These are phyloP conservation scores for Bombylius major DNA, from an alignment of 2,888 invertebrate species.

Conservation along the genomic window DNA sequence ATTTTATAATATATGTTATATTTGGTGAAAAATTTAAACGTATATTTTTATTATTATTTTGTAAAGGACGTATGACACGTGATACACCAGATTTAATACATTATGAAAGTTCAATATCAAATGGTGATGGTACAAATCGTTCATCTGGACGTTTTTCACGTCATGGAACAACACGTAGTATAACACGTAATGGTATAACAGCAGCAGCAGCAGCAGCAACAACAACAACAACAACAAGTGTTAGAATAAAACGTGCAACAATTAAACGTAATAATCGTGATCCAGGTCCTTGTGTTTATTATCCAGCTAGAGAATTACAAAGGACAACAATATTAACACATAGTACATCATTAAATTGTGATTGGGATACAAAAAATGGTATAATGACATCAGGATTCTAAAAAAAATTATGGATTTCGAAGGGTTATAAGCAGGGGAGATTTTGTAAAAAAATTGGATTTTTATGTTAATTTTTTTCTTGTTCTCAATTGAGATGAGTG, in stretches of 20 bases:
- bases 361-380: constrained; percentile 33
- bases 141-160: constrained; percentile 46
- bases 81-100: constrained; percentile 63
- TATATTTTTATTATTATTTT: constrained; percentile 69
- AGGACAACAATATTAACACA: constrained; percentile 22
- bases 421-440: not conserved
- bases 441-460: not conserved
- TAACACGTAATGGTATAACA: constrained; percentile 15
- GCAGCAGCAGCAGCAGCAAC: too few relatives aligned
- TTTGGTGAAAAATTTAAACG: constrained; percentile 94
- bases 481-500: too few relatives aligned
- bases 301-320: constrained; percentile 35
- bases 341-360: constrained; percentile 29
- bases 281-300: constrained; percentile 39
- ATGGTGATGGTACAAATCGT: constrained; percentile 56
- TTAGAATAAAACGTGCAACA: constrained; percentile 26
- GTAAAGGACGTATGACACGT: constrained; percentile 49
- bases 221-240: constrained; percentile 17
- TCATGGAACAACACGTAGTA: constrained; percentile 39
- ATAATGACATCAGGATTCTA: constrained; percentile 34
- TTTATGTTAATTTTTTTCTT: too few relatives aligned
- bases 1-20: constrained; percentile 95
- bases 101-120: constrained; percentile 72
- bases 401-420: constrained; percentile 8
- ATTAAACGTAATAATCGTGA: constrained; percentile 29